Conservation (phyloP, 2,888 invertebrate species). For the Epistrophe eligans region DNA sequence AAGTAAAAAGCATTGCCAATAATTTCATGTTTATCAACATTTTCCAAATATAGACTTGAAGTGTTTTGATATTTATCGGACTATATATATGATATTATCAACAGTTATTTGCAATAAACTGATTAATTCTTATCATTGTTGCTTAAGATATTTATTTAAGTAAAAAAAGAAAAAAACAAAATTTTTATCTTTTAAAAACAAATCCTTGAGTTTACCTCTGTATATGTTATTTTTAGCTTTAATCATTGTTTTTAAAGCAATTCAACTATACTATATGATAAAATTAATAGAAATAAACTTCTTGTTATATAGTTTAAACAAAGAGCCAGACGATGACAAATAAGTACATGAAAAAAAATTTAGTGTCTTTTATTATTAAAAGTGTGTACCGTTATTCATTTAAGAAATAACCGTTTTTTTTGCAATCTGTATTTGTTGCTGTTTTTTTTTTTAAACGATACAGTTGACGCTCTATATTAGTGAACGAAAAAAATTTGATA, state of each 20-base stretch:
- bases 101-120: neutral
- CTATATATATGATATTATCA: neutral
- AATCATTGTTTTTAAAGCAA: neutral
- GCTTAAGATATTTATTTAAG: neutral
- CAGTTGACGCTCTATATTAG: too few relatives aligned
- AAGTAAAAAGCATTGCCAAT: neutral
- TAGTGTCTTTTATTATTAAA: too few relatives aligned
- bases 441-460: too few relatives aligned
- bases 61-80: neutral
- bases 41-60: neutral
- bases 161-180: neutral
- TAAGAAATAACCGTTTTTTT: too few relatives aligned
- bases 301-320: neutral
- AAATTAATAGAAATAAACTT: neutral
- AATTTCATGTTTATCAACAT: neutral
- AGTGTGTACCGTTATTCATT: too few relatives aligned
- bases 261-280: neutral
- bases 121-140: constrained; percentile 6
- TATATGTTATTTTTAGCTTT: neutral
- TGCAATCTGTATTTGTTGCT: too few relatives aligned
- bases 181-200: neutral
- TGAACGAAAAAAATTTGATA: too few relatives aligned
- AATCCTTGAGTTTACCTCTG: neutral
- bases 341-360: neutral
- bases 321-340: neutral